phyloP scores from a whole-genome alignment of 2,113 vertebrate genomes.

The Cottus gobio region DNA sequence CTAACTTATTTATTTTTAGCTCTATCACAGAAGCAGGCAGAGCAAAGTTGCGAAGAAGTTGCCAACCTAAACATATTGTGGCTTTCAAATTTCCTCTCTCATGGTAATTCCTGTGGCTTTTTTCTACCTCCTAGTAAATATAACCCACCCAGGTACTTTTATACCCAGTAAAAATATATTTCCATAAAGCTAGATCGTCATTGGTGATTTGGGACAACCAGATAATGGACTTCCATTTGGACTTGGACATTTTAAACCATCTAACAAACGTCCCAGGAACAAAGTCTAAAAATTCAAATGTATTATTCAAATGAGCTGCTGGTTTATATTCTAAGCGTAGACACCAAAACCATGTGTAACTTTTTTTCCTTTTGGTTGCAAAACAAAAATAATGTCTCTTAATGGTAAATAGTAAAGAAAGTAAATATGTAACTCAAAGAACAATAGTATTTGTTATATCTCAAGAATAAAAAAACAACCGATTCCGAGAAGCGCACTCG shows the following conservation, averaged over 20 bases:
- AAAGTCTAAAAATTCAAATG: not conserved
- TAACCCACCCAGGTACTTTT: not conserved
- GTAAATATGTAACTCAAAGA: not conserved
- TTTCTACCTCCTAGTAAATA: not conserved
- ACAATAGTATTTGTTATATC: not conserved
- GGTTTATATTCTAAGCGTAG: not conserved
- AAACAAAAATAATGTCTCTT: not conserved
- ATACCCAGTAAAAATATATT: not conserved
- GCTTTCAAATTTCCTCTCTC: conserved; percentile 13
- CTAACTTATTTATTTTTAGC: not conserved
- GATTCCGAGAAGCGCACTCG: not conserved
- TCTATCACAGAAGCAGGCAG: not conserved
- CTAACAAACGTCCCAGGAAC: not conserved
- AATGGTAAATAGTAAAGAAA: not conserved
- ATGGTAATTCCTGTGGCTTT: not conserved
- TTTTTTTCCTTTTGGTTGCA: not conserved
- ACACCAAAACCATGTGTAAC: not conserved
- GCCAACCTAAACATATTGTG: not conserved
- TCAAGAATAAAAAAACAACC: not conserved
- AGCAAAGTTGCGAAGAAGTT: not conserved
- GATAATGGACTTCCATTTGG: conserved; percentile 7
- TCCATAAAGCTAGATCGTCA: not conserved
- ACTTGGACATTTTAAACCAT: not conserved
- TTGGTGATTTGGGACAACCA: not conserved
- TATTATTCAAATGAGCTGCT: not conserved